Evolutionary conservation across 2,888 invertebrate genomes (phyloP).

Genomic region (Cantharis lateralis): DNA sequence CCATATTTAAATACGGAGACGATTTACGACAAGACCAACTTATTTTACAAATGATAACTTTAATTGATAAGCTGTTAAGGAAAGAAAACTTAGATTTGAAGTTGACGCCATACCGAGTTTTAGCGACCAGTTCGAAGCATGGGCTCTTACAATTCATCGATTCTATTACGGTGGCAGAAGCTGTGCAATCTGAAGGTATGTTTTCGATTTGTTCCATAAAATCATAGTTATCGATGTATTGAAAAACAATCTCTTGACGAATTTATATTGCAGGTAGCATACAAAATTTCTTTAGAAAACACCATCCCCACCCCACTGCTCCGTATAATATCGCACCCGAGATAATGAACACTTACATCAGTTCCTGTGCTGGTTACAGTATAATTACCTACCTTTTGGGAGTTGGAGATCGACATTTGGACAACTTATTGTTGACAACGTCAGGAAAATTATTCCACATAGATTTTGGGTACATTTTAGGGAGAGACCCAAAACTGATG

Average conservation of each 20-base stretch:
- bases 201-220: neutral
- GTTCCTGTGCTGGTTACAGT: conserved; percentile 96
- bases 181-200: conserved; percentile 77
- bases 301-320: conserved; percentile 85
- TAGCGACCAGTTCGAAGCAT: conserved; percentile 94
- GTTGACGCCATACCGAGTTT: conserved; percentile 91
- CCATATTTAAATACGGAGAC: conserved; percentile 98
- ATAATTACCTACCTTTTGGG: conserved; percentile 97
- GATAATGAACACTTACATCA: conserved; percentile 96
- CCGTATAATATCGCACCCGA: conserved; percentile 91
- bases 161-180: conserved; percentile 90
- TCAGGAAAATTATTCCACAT: conserved; percentile 94
- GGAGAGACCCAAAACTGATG: conserved; percentile 96
- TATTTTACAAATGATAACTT: conserved; percentile 94
- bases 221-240: too few species aligned
- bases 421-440: conserved; percentile 91
- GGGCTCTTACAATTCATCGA: conserved; percentile 97
- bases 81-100: conserved; percentile 96
- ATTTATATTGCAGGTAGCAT: conserved; percentile 76
- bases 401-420: conserved; percentile 96
- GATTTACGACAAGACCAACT: conserved; percentile 97
- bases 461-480: conserved; percentile 97
- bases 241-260: too few species aligned
- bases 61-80: conserved; percentile 95
- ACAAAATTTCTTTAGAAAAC: conserved; percentile 88